Conservation (phyloP, 2,113 vertebrate species). For the Ivindomyrus marchei region DNA sequence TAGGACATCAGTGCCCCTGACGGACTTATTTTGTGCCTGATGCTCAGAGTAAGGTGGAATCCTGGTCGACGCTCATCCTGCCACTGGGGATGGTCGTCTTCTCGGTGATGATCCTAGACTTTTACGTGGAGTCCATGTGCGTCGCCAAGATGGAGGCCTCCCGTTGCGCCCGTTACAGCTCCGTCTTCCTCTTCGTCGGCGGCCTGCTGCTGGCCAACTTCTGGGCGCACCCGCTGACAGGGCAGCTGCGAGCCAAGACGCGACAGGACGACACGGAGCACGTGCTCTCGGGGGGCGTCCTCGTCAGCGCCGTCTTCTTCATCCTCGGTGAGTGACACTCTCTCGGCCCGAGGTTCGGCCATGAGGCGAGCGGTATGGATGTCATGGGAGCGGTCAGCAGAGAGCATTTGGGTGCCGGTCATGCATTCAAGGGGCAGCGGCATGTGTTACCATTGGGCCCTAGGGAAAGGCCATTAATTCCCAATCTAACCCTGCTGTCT, state of each 20-base stretch:
- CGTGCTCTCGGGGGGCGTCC: slow-evolving; percentile 89
- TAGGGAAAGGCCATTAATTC: not conserved
- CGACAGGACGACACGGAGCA: slow-evolving; percentile 82
- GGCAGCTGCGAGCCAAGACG: slow-evolving; percentile 80
- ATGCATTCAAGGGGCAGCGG: not conserved
- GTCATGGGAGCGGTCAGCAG: not conserved
- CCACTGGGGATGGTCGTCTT: slow-evolving; percentile 83
- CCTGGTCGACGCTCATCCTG: slow-evolving; percentile 83
- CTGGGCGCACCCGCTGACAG: slow-evolving; percentile 91
- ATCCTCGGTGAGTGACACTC: slow-evolving; percentile 72
- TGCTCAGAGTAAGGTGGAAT: slow-evolving; percentile 91
- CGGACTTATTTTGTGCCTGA: not conserved
- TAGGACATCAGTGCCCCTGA: no score
- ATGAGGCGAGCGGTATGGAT: not conserved
- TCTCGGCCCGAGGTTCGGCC: not conserved
- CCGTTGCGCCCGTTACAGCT: slow-evolving; percentile 76
- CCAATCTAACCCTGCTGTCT: not conserved
- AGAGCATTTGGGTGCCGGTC: not conserved
- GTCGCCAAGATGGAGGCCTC: slow-evolving; percentile 81
- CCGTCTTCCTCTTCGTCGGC: slow-evolving; percentile 71
- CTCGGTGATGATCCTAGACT: slow-evolving; percentile 88
- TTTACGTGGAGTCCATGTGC: slow-evolving; percentile 92
- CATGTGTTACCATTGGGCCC: not conserved
- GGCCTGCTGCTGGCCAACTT: slow-evolving; percentile 88
- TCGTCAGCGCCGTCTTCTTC: slow-evolving; percentile 94